Percentiles rank a stretch among this genome's conserved stretches.
phyloP scores from a whole-genome alignment of 1,140 invertebrate species.

The Drosophila sp. region DNA sequence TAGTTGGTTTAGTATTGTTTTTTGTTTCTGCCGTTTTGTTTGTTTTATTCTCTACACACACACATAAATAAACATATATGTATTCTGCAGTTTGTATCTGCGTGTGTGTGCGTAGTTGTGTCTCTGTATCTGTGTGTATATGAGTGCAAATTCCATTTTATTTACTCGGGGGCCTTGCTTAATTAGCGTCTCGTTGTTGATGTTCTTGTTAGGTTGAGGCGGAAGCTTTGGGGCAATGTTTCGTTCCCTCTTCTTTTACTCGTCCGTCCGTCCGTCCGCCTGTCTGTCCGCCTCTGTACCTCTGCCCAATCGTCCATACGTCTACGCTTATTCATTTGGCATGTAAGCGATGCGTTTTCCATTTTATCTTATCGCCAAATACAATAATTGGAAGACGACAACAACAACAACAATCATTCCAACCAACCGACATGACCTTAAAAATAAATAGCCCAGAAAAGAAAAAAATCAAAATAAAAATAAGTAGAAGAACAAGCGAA shows the following conservation, averaged over 20 bases:
- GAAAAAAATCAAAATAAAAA: neutral
- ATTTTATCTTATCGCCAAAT: conserved; percentile 68
- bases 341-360: conserved; percentile 44
- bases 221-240: conserved; percentile 59
- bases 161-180: conserved; percentile 69
- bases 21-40: neutral
- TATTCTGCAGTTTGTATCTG: neutral
- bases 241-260: conserved; percentile 14
- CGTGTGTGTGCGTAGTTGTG: conserved; percentile 12
- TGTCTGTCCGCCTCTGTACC: neutral
- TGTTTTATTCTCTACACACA: neutral
- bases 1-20: conserved; percentile 6
- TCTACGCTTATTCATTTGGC: conserved; percentile 33
- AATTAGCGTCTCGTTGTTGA: conserved; percentile 67
- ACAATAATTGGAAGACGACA: conserved; percentile 58
- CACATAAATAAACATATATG: neutral
- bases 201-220: conserved; percentile 40
- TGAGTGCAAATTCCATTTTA: conserved; percentile 71
- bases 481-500: neutral
- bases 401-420: neutral
- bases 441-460: conserved; percentile 61
- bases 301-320: neutral
- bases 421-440: conserved; percentile 52
- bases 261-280: neutral
- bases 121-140: conserved; percentile 13